These are phyloP conservation scores for Regulus satrapa DNA, from an alignment of 2,113 vertebrate species.

Conservation along the genomic window DNA sequence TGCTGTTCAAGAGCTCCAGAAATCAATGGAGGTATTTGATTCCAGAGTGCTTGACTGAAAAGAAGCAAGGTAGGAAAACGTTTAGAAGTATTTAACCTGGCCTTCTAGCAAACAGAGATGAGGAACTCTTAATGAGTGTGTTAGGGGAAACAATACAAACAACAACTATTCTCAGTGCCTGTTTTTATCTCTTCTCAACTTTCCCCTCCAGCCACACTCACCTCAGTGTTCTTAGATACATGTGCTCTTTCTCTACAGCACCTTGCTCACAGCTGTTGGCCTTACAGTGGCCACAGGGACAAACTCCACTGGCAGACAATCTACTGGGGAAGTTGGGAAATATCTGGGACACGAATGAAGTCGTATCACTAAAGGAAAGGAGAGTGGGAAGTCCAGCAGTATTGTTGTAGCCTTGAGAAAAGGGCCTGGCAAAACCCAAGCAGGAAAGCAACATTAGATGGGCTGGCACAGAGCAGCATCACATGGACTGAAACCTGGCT, in stretches of 20 bases:
- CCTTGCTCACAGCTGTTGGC: background rate
- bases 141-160: background rate
- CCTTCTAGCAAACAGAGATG: background rate
- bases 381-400: background rate
- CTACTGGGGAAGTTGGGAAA: background rate
- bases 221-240: background rate
- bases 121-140: background rate
- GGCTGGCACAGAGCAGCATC: background rate
- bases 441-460: background rate
- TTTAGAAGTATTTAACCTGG: background rate
- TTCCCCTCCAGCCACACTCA: background rate
- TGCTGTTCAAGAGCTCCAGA: background rate
- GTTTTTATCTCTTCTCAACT: background rate
- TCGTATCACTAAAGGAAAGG: background rate
- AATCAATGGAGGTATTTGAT: background rate
- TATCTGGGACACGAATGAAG: background rate
- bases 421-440: background rate
- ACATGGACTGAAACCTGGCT: background rate
- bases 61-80: background rate
- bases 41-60: background rate
- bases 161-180: background rate
- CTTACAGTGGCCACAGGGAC: background rate
- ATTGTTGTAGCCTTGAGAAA: background rate
- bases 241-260: background rate
- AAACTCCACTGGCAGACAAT: background rate